Evolutionary conservation across 53 echinoderm and acorn worm genomes (phyloP).

Genomic region (Patiria pectinifera): DNA sequence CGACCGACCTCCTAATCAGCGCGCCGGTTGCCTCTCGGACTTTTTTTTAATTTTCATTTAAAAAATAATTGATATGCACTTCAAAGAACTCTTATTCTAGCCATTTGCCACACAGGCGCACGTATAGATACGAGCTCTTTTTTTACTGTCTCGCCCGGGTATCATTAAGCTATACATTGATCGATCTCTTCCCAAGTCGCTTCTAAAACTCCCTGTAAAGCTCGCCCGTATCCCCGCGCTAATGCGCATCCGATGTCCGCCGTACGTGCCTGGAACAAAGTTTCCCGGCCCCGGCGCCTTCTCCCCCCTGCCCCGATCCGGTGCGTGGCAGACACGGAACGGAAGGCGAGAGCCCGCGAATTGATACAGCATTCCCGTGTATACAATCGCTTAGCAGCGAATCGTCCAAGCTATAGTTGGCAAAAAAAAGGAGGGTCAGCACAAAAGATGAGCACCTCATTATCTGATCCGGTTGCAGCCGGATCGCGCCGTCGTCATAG

Average conservation of each 20-base stretch:
- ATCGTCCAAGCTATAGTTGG: not conserved
- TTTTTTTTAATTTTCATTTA: too few relatives aligned
- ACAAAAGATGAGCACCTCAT: conserved; percentile 62
- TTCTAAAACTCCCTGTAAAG: not conserved
- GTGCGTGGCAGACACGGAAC: conserved; percentile 26
- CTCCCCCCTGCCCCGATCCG: not conserved
- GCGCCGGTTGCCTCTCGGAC: too few relatives aligned
- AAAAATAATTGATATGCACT: too few relatives aligned
- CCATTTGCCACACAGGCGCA: too few relatives aligned
- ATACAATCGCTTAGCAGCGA: not conserved
- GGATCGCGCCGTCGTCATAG: conserved; percentile 44
- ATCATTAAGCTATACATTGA: not conserved
- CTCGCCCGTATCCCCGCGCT: not conserved
- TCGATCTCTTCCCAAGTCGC: conserved; percentile 2
- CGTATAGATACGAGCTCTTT: too few relatives aligned
- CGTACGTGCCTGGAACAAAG: conserved; percentile 45
- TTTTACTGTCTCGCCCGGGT: not conserved
- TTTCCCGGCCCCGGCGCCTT: not conserved
- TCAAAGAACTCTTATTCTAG: too few relatives aligned
- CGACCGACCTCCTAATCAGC: too few relatives aligned
- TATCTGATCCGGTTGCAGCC: conserved; percentile 60
- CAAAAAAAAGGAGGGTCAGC: not conserved
- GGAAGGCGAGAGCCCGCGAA: conserved; percentile 19
- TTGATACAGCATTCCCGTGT: conserved; percentile 35
- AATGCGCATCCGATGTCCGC: conserved; percentile 50